These are phyloP conservation scores for Eilema caniola DNA, from an alignment of 2,888 invertebrate species.

Conservation along the genomic window DNA sequence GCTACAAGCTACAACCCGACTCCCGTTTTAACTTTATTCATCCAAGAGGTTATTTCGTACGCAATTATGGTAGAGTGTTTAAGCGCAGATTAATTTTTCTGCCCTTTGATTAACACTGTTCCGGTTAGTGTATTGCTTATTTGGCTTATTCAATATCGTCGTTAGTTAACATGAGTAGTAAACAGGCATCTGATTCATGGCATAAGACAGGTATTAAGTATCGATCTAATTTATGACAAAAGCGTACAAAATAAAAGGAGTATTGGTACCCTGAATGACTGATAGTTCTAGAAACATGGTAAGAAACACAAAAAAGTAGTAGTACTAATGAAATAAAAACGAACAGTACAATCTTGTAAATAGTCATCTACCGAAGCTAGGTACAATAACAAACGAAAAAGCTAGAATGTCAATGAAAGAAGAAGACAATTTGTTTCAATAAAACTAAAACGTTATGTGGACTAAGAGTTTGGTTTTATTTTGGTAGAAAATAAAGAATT, in stretches of 20 bases:
- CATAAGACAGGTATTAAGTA: background rate
- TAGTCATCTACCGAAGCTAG: background rate
- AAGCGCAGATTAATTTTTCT: constrained; percentile 19
- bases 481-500: constrained; percentile 12
- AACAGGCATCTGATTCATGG: background rate
- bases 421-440: constrained; percentile 8
- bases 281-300: background rate
- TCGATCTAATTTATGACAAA: background rate
- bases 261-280: too few species aligned
- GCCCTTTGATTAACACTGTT: constrained; percentile 10
- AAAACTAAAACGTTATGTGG: constrained; percentile 10
- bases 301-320: background rate
- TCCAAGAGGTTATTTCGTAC: constrained; percentile 24
- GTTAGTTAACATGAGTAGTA: background rate
- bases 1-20: constrained; percentile 25
- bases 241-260: background rate
- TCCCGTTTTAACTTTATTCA: constrained; percentile 32
- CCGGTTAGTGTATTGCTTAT: constrained; percentile 3
- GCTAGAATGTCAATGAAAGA: background rate
- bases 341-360: background rate
- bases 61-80: constrained; percentile 25
- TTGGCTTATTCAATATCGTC: background rate
- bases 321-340: too few species aligned
- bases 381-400: background rate
- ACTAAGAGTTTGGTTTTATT: constrained; percentile 8